phyloP scores from a whole-genome alignment of 2,888 invertebrate genomes.

The Apamea epomidion region DNA sequence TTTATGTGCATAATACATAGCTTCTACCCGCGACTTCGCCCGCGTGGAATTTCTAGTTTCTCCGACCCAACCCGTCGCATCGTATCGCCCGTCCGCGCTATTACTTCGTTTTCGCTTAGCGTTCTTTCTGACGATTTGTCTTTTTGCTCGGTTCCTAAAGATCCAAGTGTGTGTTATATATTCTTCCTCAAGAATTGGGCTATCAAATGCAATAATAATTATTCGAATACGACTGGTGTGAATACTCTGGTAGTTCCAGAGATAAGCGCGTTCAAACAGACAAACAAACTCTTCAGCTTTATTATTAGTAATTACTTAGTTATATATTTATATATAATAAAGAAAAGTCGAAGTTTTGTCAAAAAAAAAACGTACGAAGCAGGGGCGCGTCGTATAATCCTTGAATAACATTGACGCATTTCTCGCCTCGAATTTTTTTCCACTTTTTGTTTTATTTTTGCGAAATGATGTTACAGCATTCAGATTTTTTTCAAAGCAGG shows the following conservation, averaged over 20 bases:
- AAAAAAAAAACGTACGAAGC: neutral
- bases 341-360: neutral
- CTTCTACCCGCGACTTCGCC: neutral
- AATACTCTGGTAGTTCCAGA: too few relatives aligned
- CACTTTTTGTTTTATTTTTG: neutral
- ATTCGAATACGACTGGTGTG: too few relatives aligned
- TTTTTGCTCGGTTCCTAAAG: neutral
- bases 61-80: neutral
- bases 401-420: constrained; percentile 1
- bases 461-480: neutral
- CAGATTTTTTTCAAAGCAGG: neutral
- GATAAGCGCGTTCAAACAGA: neutral
- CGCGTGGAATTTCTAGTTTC: neutral
- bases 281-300: neutral
- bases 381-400: neutral
- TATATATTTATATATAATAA: neutral
- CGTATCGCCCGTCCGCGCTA: too few relatives aligned
- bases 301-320: too few relatives aligned
- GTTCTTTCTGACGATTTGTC: too few relatives aligned
- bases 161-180: neutral
- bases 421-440: neutral
- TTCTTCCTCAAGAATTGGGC: too few relatives aligned
- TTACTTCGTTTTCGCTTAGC: too few relatives aligned
- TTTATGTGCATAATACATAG: neutral
- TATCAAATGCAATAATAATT: too few relatives aligned